Base-by-base conservation (phyloP, 2,797 vertebrate species). In the Esox masquinongy region DNA sequence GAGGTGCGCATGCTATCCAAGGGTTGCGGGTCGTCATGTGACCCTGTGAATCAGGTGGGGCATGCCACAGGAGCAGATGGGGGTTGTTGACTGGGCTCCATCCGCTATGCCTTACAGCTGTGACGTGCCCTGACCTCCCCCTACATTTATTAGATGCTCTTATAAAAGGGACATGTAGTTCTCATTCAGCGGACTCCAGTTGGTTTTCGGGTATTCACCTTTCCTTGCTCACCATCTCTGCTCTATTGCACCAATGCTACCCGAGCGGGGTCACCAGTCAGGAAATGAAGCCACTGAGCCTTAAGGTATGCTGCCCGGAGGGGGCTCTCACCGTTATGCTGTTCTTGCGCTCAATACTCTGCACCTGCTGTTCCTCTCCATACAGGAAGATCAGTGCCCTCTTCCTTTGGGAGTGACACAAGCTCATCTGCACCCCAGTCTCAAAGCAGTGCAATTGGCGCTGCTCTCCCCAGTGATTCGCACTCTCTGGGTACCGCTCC, bases 381-480 rank as follows among this genome's bases (percentile, higher is more conserved):
- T 74, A 82, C 95, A 93, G 95, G 94, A 87, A 92, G 90, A 79
- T 93, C 95, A 78, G 88, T 94, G 88, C 92, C 94, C 49, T 94
- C 92, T 43, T 94, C 92, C 47, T 95, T 96, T 90, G 92, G 93
- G 92, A 90, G 89, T 75, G 93, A 94, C 80, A 87, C 91, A 36
- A 92, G 93, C 72, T 84, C 84, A 80, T 90, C 87, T 31, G 75
- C 89, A 78, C 83, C 84, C 84, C 91, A 94, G 80, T 90, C 95
- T 85, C 95, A 94, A 82, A 93, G 89, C 85, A 92, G 77, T 85
- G 80, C 92, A 39, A 85, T 94, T 83, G 92, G 91, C 74, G 91
- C 95, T 73, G 90, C 92, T 22, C 93, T 95, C 87, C 88, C 94
- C 84, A 88, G 93, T 67, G 94, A 95, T 77, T 82, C 92, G 78